These are phyloP conservation scores for Lanistes nyassanus DNA, from an alignment of 1,140 invertebrate species.

Conservation along the genomic window DNA sequence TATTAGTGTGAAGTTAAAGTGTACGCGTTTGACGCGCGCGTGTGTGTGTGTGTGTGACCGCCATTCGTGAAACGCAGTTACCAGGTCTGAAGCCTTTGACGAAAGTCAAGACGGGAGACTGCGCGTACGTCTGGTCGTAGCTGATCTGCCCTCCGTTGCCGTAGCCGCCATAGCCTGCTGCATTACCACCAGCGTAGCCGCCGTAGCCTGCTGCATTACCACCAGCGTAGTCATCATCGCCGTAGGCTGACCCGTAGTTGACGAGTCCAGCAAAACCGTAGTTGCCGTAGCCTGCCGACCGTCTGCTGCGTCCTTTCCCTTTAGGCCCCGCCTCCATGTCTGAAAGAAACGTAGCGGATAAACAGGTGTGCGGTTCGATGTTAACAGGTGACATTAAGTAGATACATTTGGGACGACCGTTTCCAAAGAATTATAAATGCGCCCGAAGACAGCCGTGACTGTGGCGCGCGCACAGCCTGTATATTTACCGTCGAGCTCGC, in stretches of 20 bases:
- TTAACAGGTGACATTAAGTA: too few relatives aligned
- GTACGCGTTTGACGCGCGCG: too few relatives aligned
- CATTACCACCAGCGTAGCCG: background rate
- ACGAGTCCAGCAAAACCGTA: background rate
- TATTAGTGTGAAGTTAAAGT: too few relatives aligned
- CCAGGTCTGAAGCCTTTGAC: conserved; percentile 10
- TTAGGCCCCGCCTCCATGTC: too few relatives aligned
- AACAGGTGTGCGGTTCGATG: too few relatives aligned
- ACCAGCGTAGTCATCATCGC: background rate
- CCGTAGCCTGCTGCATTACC: background rate
- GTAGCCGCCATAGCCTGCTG: background rate
- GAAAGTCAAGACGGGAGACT: conserved; percentile 3
- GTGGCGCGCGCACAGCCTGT: too few relatives aligned
- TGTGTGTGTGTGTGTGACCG: too few relatives aligned
- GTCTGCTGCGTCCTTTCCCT: background rate
- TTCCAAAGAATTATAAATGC: too few relatives aligned
- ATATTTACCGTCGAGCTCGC: too few relatives aligned
- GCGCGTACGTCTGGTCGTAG: background rate
- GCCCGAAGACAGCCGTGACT: too few relatives aligned
- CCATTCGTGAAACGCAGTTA: background rate
- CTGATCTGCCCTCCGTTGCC: background rate
- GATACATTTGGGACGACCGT: too few relatives aligned
- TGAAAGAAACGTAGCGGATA: too few relatives aligned
- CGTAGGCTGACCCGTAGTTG: background rate
- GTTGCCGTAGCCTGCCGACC: conserved; percentile 1